These are phyloP conservation scores for Alligator mississippiensis DNA, from an alignment of 2,113 vertebrate species.

Conservation along the genomic window DNA sequence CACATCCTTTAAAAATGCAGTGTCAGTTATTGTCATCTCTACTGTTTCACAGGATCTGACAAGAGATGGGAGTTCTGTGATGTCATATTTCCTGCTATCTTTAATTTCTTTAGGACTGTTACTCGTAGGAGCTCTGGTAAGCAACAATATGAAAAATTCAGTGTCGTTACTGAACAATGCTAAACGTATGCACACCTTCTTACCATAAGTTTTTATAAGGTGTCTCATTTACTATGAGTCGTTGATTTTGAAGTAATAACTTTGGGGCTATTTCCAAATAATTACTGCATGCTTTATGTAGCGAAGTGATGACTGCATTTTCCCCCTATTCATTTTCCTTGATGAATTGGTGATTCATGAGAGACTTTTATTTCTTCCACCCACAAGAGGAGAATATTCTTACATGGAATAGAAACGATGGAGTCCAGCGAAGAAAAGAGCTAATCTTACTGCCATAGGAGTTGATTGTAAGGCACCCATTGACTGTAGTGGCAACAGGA, in stretches of 20 bases:
- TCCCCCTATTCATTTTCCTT: background rate
- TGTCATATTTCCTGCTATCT: conserved; percentile 80
- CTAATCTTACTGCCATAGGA: background rate
- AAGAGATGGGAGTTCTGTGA: conserved; percentile 74
- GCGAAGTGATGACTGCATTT: background rate
- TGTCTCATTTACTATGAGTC: background rate
- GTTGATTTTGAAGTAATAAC: background rate
- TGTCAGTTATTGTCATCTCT: conserved; percentile 19
- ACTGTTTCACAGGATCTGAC: conserved; percentile 75
- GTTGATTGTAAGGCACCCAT: background rate
- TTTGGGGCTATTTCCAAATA: background rate
- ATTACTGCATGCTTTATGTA: background rate
- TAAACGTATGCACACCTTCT: background rate
- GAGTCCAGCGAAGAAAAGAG: background rate
- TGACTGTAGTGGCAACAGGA: background rate
- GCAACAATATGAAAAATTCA: conserved; percentile 14
- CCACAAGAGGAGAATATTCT: background rate
- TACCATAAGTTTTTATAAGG: background rate
- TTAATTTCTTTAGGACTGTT: conserved; percentile 81
- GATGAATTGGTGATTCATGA: background rate
- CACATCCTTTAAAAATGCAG: background rate
- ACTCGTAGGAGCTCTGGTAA: conserved; percentile 82
- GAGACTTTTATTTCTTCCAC: background rate
- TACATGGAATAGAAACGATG: background rate
- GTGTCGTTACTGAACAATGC: background rate